phyloP scores from a whole-genome alignment of 2,888 invertebrate genomes.

The Petrolisthes cinctipes region DNA sequence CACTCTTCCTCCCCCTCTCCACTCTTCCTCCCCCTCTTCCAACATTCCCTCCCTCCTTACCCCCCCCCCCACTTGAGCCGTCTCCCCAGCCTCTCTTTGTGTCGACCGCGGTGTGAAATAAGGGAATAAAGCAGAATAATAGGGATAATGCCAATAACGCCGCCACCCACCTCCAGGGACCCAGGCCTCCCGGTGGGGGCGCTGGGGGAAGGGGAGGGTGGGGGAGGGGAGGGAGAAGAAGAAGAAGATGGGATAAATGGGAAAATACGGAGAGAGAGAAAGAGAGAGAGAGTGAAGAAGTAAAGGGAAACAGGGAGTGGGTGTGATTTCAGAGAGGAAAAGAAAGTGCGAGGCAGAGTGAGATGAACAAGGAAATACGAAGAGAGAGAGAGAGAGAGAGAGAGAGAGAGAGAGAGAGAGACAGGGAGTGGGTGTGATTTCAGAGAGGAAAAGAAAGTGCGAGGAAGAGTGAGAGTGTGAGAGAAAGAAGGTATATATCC shows the following conservation, averaged over 20 bases:
- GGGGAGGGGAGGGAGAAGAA: not conserved
- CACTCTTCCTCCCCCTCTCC: not conserved
- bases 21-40: slow-evolving; percentile 14
- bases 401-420: not conserved
- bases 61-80: not conserved
- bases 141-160: slow-evolving; percentile 55
- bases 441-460: not conserved
- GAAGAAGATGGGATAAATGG: not conserved
- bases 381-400: not conserved
- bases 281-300: not conserved
- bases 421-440: not conserved
- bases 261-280: no score
- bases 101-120: slow-evolving; percentile 55
- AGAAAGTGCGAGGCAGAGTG: not conserved
- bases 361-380: not conserved
- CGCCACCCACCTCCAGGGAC: slow-evolving; percentile 25
- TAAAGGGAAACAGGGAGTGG: not conserved
- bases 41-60: not conserved
- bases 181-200: no score
- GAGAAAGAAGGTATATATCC: no score
- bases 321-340: not conserved
- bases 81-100: slow-evolving; percentile 40
- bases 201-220: slow-evolving; percentile 24
- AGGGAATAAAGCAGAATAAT: slow-evolving; percentile 57
- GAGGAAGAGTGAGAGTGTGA: not conserved